Evolutionary conservation across 2,888 invertebrate genomes (phyloP).

Genomic region (Torymus aiolomorphi): DNA sequence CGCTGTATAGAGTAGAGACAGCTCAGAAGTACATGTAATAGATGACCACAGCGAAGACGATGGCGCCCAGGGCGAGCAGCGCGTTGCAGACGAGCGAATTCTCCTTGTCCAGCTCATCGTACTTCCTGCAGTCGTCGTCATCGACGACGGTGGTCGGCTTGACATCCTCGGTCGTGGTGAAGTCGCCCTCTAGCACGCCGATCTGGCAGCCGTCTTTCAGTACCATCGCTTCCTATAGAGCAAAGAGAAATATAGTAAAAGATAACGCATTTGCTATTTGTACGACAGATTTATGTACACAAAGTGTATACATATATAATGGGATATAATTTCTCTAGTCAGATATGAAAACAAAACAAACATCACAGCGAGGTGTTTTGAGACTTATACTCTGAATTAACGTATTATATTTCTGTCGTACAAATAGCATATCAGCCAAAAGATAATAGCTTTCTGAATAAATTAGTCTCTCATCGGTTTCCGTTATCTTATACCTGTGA

Average conservation of each 20-base stretch:
- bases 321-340: too few relatives aligned
- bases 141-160: conserved; percentile 58
- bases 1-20: too few relatives aligned
- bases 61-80: conserved; percentile 57
- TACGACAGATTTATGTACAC: too few relatives aligned
- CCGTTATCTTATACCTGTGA: conserved; percentile 68
- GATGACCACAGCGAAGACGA: conserved; percentile 65
- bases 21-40: conserved; percentile 58
- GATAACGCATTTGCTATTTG: too few relatives aligned
- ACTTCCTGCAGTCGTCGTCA: conserved; percentile 66
- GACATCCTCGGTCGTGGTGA: conserved; percentile 7
- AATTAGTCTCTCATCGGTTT: too few relatives aligned
- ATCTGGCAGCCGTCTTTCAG: conserved; percentile 80
- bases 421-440: too few relatives aligned
- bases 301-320: too few relatives aligned
- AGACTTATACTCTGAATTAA: too few relatives aligned
- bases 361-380: too few relatives aligned
- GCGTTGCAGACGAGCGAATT: conserved; percentile 54
- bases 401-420: too few relatives aligned
- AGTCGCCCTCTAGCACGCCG: conserved; percentile 75
- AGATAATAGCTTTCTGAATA: too few relatives aligned
- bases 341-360: too few relatives aligned
- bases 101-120: conserved; percentile 61
- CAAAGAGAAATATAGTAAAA: not conserved
- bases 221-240: conserved; percentile 78